Percentiles rank a stretch among this genome's conserved stretches.
Evolutionary conservation across 2,113 vertebrate species (phyloP).

Genomic region (Clarias macrocephalus): DNA sequence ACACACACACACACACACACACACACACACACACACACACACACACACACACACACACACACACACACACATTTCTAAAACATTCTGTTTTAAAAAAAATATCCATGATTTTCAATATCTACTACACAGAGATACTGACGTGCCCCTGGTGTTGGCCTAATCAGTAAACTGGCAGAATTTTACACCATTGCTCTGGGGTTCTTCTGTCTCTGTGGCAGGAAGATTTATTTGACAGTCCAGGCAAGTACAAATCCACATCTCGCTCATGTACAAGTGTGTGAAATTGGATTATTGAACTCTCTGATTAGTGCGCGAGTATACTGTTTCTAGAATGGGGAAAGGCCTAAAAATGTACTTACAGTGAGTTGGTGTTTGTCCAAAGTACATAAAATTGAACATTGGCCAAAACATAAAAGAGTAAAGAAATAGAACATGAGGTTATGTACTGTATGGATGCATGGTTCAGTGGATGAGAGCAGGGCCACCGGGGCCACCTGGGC

Average conservation of each 20-base stretch:
- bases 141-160: neutral
- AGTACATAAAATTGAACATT: neutral
- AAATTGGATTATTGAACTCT: neutral
- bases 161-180: slow-evolving; percentile 12
- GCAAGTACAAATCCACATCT: neutral
- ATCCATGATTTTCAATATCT: neutral
- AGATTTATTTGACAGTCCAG: slow-evolving; percentile 8
- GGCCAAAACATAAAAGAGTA: neutral
- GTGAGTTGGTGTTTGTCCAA: neutral
- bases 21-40: neutral
- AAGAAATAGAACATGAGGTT: neutral
- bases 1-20: neutral
- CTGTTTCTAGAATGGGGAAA: neutral
- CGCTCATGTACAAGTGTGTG: neutral
- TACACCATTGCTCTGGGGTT: neutral
- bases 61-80: neutral
- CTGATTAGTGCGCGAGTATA: neutral
- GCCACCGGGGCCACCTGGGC: neutral
- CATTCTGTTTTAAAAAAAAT: neutral
- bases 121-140: neutral
- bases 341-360: neutral
- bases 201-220: neutral
- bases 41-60: too few species aligned
- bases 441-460: neutral
- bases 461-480: neutral